Evolutionary conservation across 2,888 invertebrate genomes (phyloP), one percentile per base, ranked within the genome.

Genomic region (Hemithea aestivaria): DNA sequence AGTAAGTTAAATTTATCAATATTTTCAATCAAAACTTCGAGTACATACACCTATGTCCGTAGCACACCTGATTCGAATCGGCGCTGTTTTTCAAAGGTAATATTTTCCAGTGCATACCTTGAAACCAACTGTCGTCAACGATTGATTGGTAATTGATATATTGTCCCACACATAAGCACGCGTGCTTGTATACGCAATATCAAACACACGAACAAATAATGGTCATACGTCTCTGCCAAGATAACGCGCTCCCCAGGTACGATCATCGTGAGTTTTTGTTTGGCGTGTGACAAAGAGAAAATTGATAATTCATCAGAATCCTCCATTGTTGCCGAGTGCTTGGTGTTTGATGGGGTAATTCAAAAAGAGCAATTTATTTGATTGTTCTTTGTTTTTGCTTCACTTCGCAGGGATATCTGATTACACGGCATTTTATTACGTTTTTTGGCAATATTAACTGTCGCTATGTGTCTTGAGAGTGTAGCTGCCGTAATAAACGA

Each of bases 191-290:
- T 53, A 58, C 54, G 51, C 57, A 64, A 62, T 61, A 62, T 60
- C 58, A 60, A 54, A 58, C 66, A 69, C 73, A 74, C 73, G 61
- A 68, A 81, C 77, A 75, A 78, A 77, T 77, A 73, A 72, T 66
- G 71, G 74, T 71, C 76, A 79, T 83, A 81, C 66, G 64, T 83
- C 83, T 78, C 76, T 82, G 82, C 78, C 81, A 78, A 77, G 81
- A 82, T 83, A 79, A 75, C 78, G 65, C 66, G 65, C 63, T 73
- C 71, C 71, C 72, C 73, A 81, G 79, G 78, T 78, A 75, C 63
- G 63, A 71, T 66, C 66, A 74, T 75, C 64, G 63, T 60, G 67
- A 73, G 73, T 78, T 80, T 80, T 80, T 79, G 79, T 81, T 78
- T 78, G 75, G 70, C 62, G 61, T 65, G 75, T 73, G 74, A 80